phyloP scores from a whole-genome alignment of 2,888 invertebrate species.

The Xanthorhoe spadicearia region DNA sequence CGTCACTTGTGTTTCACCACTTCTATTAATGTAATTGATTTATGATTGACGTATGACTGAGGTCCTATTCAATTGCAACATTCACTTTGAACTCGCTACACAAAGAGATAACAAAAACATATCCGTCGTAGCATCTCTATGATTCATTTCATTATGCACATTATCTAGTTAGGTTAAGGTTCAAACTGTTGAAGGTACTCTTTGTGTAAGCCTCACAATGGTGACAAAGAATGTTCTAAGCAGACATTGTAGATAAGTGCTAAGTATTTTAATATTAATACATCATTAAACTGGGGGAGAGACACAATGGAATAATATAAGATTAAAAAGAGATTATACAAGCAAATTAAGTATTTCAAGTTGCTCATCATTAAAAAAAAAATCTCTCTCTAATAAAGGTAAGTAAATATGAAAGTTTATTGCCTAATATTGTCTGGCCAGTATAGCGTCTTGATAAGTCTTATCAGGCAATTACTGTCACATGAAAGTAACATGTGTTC shows the following conservation, averaged over 20 bases:
- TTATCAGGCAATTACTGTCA: conserved; percentile 17
- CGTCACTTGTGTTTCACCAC: no score
- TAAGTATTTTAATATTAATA: no score
- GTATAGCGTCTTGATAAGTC: background rate
- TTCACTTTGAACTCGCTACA: background rate
- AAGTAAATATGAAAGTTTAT: background rate
- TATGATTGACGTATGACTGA: no score
- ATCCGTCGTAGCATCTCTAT: conserved; percentile 4
- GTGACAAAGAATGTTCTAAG: background rate
- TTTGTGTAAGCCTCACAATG: background rate
- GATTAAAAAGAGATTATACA: no score
- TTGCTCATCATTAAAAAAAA: no score
- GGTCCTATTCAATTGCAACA: background rate
- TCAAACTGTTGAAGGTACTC: background rate
- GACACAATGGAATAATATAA: no score
- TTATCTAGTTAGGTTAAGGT: background rate
- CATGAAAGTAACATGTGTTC: conserved; percentile 10
- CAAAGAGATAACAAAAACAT: background rate
- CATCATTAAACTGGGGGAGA: no score
- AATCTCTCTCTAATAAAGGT: no score
- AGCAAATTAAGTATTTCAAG: no score
- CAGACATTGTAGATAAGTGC: background rate
- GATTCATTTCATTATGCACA: background rate
- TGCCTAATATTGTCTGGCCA: background rate
- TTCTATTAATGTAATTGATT: no score